phyloP scores from a whole-genome alignment of 2,888 invertebrate species.

The Trachelus iudaicus region DNA sequence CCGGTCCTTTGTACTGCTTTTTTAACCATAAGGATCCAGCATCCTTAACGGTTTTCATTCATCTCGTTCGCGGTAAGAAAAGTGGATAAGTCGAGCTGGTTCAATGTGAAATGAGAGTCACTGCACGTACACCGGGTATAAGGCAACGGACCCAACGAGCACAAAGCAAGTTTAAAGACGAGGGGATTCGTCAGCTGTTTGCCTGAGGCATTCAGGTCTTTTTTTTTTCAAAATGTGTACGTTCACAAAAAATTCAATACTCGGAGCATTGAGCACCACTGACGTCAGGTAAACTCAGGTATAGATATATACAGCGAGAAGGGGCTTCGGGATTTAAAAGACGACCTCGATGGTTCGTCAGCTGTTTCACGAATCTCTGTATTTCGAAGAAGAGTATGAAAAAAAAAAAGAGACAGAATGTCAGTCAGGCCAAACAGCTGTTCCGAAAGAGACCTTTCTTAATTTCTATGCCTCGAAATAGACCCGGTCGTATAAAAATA shows the following conservation, averaged over 20 bases:
- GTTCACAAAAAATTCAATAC: neutral
- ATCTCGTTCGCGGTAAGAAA: neutral
- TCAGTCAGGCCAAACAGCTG: slow-evolving; percentile 20
- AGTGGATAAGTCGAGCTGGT: neutral
- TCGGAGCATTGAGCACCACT: neutral
- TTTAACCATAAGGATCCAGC: neutral
- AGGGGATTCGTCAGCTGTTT: neutral
- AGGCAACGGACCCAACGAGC: neutral
- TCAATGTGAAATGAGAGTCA: neutral
- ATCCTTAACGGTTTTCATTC: neutral
- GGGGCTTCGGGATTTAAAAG: neutral
- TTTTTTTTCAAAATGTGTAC: neutral
- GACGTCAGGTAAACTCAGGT: neutral
- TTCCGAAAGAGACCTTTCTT: neutral
- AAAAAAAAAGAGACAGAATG: slow-evolving; percentile 22
- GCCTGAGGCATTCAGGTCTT: neutral
- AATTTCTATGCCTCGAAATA: neutral
- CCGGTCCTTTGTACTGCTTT: neutral
- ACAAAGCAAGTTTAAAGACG: neutral
- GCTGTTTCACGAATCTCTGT: slow-evolving; percentile 25
- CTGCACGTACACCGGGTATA: neutral
- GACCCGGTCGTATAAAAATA: neutral
- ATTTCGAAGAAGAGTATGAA: slow-evolving; percentile 12
- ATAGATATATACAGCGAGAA: neutral
- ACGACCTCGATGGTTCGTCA: slow-evolving; percentile 19